Conservation (phyloP, 2,888 invertebrate species). For the Nomada lathburiana region DNA sequence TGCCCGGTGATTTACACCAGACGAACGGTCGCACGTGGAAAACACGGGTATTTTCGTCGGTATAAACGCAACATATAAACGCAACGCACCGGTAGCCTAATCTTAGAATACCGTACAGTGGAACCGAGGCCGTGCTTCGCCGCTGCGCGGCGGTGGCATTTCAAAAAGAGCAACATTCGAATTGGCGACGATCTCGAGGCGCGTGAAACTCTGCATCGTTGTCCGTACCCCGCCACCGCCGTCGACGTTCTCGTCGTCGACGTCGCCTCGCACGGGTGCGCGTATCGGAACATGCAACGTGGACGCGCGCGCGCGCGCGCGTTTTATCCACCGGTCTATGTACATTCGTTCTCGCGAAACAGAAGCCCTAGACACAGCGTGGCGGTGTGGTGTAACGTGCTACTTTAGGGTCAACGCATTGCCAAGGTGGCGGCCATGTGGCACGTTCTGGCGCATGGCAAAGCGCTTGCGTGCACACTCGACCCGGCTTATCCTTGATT, state of each 20-base stretch:
- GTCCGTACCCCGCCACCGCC: no score
- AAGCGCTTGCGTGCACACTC: conserved; percentile 69
- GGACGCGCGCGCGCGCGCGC: background rate
- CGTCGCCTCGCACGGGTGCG: conserved; percentile 22
- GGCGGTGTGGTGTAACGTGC: conserved; percentile 63
- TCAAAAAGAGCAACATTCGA: conserved; percentile 57
- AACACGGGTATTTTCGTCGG: conserved; percentile 38
- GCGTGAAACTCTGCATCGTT: conserved; percentile 23
- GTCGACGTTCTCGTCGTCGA: background rate
- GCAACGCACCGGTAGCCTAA: conserved; percentile 29
- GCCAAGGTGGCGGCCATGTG: conserved; percentile 83
- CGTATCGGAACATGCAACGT: conserved; percentile 35
- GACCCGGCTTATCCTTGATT: conserved; percentile 60
- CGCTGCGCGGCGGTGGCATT: conserved; percentile 37
- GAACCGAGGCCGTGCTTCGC: conserved; percentile 23
- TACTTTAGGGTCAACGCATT: conserved; percentile 83
- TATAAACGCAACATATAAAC: conserved; percentile 2
- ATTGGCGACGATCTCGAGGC: conserved; percentile 37
- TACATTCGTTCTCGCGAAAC: conserved; percentile 19
- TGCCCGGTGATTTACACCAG: background rate
- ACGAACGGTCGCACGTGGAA: conserved; percentile 13
- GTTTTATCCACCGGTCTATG: background rate
- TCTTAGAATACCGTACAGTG: conserved; percentile 43
- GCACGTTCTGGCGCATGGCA: conserved; percentile 77
- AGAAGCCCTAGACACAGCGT: conserved; percentile 36